A percentile compares a stretch with the other conserved stretches of the same genome.
Evolutionary conservation across 2,888 invertebrate species (phyloP).

Genomic region (Pollenia angustigena): DNA sequence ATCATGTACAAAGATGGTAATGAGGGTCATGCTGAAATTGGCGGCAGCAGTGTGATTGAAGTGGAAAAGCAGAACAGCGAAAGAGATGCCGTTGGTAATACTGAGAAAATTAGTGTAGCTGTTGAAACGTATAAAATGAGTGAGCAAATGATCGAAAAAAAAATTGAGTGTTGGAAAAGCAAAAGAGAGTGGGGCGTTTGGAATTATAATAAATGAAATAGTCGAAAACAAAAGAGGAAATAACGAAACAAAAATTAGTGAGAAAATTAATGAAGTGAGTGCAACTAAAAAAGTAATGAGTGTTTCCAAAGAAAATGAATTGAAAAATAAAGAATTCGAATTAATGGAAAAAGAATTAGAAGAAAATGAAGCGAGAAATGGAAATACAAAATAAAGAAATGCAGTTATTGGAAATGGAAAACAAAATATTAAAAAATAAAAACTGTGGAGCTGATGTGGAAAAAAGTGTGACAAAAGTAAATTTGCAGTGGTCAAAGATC

Average conservation of each 20-base stretch:
- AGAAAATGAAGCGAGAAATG: constrained; percentile 40
- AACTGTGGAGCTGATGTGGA: background rate
- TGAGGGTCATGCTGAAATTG: background rate
- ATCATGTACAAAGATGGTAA: too few species aligned
- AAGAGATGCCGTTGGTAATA: background rate
- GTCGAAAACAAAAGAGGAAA: background rate
- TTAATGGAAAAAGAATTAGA: constrained; percentile 41
- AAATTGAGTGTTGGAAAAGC: background rate
- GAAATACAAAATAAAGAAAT: constrained; percentile 12
- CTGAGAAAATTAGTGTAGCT: background rate
- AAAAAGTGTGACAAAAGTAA: background rate
- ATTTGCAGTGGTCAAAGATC: constrained; percentile 22
- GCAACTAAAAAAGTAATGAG: background rate
- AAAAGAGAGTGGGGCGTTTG: background rate
- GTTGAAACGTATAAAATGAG: background rate
- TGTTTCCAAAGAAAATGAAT: background rate
- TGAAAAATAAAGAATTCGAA: constrained; percentile 27
- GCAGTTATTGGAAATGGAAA: constrained; percentile 7
- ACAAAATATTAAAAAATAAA: background rate
- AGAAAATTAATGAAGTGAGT: background rate
- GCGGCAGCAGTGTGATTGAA: background rate
- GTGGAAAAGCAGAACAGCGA: background rate
- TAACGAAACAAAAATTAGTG: background rate
- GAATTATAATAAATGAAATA: background rate
- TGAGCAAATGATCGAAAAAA: background rate